Evolutionary conservation across 2,797 vertebrate species (phyloP), one percentile per base, ranked within the genome.

Genomic region (Hoplostethus atlanticus): DNA sequence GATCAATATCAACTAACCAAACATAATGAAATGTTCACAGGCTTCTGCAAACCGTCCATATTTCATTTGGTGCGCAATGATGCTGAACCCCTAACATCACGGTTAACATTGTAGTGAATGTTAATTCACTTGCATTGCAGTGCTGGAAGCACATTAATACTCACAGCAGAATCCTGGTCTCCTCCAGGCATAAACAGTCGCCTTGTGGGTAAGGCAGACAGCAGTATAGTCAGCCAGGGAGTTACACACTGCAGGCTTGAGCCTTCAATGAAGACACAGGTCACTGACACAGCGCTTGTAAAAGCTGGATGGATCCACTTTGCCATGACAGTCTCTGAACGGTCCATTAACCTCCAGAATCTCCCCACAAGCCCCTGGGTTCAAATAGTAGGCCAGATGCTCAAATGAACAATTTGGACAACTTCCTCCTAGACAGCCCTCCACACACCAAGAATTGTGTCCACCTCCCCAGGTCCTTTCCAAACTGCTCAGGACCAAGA

Each of bases 261-360:
- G 75, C 71, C 84, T 86, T 71, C 85, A 58, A 15, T 80, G 73
- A 84, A 86, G 80, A 90, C 90, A 92, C 85, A 91, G 87, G 87
- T 92, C 89, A 68, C 77, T 79, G 69, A 92, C 15, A 56, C 91
- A 92, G 62, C 31, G 44, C 58, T 84, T 85, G 73, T 89, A 77
- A 80, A 90, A 85, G 70, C 88, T 82, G 59, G 78, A 69, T 31
- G 84, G 84, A 71, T 89, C 76, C 75, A 92, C 80, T 68, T 85
- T 73, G 52, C 73, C 38, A 58, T 90, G 91, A 74, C 94, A 92
- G 46, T 80, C 55, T 73, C 66, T 81, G 79, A 94, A 95, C 61
- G 92, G 88, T 73, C 89, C 92, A 77, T 83, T 80, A 82, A 79
- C 72, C 64, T 88, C 68, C 17, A 86, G 71, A 72, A 91, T 90